Evolutionary conservation across 2,888 invertebrate genomes (phyloP), one percentile per base, ranked within the genome.

Genomic region (Sphaerolaimus hirsutus): DNA sequence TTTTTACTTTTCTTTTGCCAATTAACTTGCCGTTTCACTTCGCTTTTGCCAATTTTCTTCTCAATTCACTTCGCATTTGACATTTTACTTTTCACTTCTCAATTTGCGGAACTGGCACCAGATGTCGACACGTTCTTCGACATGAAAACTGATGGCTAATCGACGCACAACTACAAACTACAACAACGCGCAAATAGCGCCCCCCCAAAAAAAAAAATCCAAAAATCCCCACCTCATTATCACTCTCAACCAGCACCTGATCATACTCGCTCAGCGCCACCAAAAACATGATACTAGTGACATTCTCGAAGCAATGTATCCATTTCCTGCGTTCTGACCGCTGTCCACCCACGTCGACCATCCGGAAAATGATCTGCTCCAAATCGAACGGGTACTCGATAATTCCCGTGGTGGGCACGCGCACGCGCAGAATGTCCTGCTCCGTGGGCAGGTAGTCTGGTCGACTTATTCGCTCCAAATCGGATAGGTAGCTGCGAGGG

Each of bases 281-380:
- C 76, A 99, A 79, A 76, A 97, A 97, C 76, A 99, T 99, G 74
- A 97, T 97, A 69, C 93, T 93, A 71, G 93, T 97, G 68, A 99
- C 97, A 72, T 93, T 97, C 74, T 97, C 97, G 72, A 99, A 99
- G 77, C 97, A 97, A 72, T 91, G 93, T 66, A 93, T 93, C 93
- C 93, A 93, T 76, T 93, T 93, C 75, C 91, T 79, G 77, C 93
- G 77, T 74, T 93, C 93, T 58, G 91, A 91, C 73, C 91, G 77
- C 76, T 93, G 93, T 62, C 93, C 93, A 59, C 97, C 97, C 59
- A 99, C 97, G 71, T 97, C 97, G 66, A 97, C 97, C 97, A 99
- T 97, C 75, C 97, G 93, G n/a, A n/a, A n/a, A n/a, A n/a, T n/a
- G n/a, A 97, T 93, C 74, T 89, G 89, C 76, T 93, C 93, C 77